These are phyloP conservation scores for Recurvirostra avosetta DNA, from an alignment of 2,113 vertebrate species.

Conservation along the genomic window DNA sequence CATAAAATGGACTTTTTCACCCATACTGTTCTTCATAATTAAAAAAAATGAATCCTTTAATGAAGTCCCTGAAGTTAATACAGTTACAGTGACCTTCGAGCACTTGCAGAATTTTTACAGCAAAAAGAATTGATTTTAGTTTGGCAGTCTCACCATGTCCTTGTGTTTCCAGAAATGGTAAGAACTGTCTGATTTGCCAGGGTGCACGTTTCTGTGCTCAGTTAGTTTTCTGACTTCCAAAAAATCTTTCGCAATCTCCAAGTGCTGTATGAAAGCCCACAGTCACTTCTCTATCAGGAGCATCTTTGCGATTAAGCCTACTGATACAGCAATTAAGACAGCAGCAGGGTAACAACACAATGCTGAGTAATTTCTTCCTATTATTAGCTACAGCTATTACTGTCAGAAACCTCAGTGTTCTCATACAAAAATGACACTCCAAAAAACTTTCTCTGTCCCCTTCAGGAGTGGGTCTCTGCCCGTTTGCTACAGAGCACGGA, in stretches of 20 bases:
- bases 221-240: not conserved
- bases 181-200: not conserved
- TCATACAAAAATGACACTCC: not conserved
- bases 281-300: not conserved
- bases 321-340: not conserved
- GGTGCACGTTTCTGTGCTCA: not conserved
- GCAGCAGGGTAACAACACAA: not conserved
- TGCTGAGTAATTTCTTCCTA: not conserved
- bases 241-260: not conserved
- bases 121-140: not conserved
- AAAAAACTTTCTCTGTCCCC: not conserved
- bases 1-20: conserved; percentile 4
- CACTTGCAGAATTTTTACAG: not conserved
- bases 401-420: not conserved
- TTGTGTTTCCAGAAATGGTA: not conserved
- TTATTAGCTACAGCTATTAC: not conserved
- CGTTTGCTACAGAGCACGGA: not conserved
- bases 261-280: not conserved
- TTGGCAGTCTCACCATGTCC: not conserved
- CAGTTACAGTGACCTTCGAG: not conserved
- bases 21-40: not conserved
- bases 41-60: conserved; percentile 20
- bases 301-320: not conserved
- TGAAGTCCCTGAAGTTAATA: conserved; percentile 17
- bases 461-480: not conserved